Evolutionary conservation across 2,888 invertebrate genomes (phyloP).

Genomic region (Tanytarsus gracilentus): DNA sequence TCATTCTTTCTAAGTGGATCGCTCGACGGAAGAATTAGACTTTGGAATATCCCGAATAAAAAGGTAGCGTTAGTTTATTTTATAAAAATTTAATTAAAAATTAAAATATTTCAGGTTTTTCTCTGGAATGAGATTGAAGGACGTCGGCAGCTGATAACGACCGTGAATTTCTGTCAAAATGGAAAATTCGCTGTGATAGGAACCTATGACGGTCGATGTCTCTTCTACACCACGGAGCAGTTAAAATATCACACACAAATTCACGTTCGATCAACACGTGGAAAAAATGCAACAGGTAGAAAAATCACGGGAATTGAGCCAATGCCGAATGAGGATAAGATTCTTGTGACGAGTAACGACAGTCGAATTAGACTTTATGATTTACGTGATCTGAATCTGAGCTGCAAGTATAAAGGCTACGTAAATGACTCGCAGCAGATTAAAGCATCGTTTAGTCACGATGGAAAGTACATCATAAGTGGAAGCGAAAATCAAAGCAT

Average conservation of each 20-base stretch:
- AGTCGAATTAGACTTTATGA: conserved; percentile 94
- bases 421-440: conserved; percentile 95
- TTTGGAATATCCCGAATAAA: conserved; percentile 99
- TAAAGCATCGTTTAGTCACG: conserved; percentile 93
- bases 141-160: conserved; percentile 89
- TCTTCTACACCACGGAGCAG: conserved; percentile 97
- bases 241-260: conserved; percentile 97
- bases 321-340: conserved; percentile 91
- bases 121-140: conserved; percentile 96
- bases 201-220: conserved; percentile 95
- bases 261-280: conserved; percentile 89
- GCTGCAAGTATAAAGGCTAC: conserved; percentile 92
- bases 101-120: conserved; percentile 63
- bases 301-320: conserved; percentile 98
- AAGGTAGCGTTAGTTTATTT: too few species aligned
- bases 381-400: conserved; percentile 83
- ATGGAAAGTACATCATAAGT: conserved; percentile 93
- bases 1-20: conserved; percentile 93
- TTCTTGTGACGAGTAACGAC: conserved; percentile 95
- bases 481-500: conserved; percentile 97
- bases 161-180: conserved; percentile 94
- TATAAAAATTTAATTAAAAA: neutral
- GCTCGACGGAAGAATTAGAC: conserved; percentile 91
- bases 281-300: conserved; percentile 86
- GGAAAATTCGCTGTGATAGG: conserved; percentile 98